These are phyloP conservation scores for Rhadinocentrus ornatus DNA, from an alignment of 2,797 vertebrate genomes.

Conservation along the genomic window DNA sequence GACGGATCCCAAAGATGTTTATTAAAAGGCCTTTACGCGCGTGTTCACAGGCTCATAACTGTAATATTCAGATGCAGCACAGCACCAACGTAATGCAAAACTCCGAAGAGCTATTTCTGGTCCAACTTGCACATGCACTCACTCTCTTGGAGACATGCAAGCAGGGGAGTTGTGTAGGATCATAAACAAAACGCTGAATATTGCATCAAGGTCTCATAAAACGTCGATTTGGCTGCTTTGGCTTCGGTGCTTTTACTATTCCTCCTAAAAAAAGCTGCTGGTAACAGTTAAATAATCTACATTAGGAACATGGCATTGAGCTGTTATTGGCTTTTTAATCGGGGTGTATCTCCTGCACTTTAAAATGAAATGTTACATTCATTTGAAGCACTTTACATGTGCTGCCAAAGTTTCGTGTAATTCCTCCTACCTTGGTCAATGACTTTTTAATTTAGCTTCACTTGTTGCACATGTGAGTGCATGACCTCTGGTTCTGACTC, in stretches of 20 bases:
- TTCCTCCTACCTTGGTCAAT: conserved; percentile 10
- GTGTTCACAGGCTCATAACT: conserved; percentile 67
- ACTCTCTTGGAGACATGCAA: conserved; percentile 50
- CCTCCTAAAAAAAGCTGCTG: conserved; percentile 31
- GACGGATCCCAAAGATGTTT: conserved; percentile 73
- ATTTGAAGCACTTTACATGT: conserved; percentile 7
- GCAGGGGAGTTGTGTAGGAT: conserved; percentile 43
- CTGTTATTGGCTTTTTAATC: conserved; percentile 32
- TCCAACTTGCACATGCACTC: conserved; percentile 57
- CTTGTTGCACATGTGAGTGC: conserved; percentile 29
- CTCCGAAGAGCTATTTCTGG: conserved; percentile 74
- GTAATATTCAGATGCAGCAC: conserved; percentile 65
- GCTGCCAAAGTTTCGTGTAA: conserved; percentile 6
- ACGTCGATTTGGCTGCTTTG: conserved; percentile 21
- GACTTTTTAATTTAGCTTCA: conserved; percentile 12
- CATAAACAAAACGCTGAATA: conserved; percentile 35
- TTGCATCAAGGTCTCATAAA: conserved; percentile 46
- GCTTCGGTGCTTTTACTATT: conserved; percentile 28
- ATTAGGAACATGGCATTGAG: conserved; percentile 24
- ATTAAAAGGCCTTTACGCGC: conserved; percentile 71
- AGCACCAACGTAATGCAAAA: conserved; percentile 67
- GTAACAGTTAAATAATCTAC: conserved; percentile 42
- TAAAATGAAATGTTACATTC: not conserved
- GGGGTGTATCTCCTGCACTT: conserved; percentile 20
- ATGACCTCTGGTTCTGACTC: conserved; percentile 16